Percentiles rank a stretch among this genome's conserved stretches.
phyloP scores from a whole-genome alignment of 2,797 vertebrate genomes.

The Potorous gilbertii region DNA sequence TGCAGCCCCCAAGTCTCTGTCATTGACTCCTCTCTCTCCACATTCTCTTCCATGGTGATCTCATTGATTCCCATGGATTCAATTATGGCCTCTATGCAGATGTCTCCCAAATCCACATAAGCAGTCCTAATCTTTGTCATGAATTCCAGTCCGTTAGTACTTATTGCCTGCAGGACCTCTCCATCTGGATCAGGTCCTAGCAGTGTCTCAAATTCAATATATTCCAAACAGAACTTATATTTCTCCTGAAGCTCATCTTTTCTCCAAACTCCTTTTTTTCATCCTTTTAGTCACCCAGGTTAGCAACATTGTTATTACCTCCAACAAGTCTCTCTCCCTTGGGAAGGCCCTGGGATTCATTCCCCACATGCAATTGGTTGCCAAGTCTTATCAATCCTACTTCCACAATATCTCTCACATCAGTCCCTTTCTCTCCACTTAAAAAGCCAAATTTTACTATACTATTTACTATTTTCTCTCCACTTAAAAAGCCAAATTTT shows the following conservation, averaged over 20 bases:
- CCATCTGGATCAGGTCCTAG: not conserved
- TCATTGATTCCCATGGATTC: not conserved
- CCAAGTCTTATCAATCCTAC: not conserved
- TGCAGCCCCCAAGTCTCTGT: not conserved
- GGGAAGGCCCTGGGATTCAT: not conserved
- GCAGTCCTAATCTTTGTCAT: not conserved
- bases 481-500: not conserved
- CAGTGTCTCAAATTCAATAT: not conserved
- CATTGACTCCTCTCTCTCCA: not conserved
- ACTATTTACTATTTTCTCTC: too few species aligned
- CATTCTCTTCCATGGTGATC: not conserved
- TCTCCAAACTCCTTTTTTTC: not conserved
- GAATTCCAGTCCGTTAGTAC: not conserved
- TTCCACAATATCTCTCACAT: not conserved
- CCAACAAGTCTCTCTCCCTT: not conserved
- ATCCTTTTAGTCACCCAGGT: not conserved
- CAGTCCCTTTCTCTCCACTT: not conserved
- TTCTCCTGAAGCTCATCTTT: not conserved
- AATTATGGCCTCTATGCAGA: not conserved
- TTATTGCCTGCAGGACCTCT: not conserved
- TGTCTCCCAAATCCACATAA: not conserved
- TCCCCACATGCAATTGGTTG: not conserved
- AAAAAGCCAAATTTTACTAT: not conserved
- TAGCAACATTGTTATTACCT: not conserved
- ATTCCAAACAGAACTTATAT: not conserved